These are phyloP conservation scores for Papilio polytes DNA, from an alignment of 1,140 invertebrate genomes.

Conservation along the genomic window DNA sequence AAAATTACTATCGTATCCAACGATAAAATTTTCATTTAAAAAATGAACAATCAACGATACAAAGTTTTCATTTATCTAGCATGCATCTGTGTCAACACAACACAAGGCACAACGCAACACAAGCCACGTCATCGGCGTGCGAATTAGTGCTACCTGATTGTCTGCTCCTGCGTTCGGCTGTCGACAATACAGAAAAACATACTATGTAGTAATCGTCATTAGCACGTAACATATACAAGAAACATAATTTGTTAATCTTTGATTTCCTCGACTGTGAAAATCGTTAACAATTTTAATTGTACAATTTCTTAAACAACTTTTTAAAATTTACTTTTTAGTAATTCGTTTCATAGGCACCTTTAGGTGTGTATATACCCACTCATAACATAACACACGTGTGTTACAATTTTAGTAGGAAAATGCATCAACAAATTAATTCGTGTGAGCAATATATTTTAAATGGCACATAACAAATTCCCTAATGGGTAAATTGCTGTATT, in stretches of 20 bases:
- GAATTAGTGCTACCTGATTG: conserved; percentile 67
- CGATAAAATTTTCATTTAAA: background rate
- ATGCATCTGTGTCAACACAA: conserved; percentile 31
- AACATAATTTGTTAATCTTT: background rate
- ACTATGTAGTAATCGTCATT: conserved; percentile 4
- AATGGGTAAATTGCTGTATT: background rate
- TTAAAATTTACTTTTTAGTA: no score
- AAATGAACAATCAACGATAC: background rate
- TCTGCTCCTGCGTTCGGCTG: conserved; percentile 77
- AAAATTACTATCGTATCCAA: background rate
- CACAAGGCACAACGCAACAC: conserved; percentile 39
- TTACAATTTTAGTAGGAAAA: no score
- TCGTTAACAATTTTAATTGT: no score
- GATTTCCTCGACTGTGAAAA: no score
- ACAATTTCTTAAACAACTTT: no score
- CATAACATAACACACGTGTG: no score
- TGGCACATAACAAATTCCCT: conserved; percentile 15
- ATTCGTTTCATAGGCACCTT: no score
- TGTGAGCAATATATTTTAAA: conserved; percentile 10
- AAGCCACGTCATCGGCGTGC: background rate
- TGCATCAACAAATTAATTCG: no score
- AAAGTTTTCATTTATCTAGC: conserved; percentile 4
- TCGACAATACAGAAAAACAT: conserved; percentile 69
- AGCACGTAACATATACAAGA: background rate
- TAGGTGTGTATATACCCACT: no score